These are phyloP conservation scores for Drosophila falleni DNA, from an alignment of 2,888 invertebrate species.

Conservation along the genomic window DNA sequence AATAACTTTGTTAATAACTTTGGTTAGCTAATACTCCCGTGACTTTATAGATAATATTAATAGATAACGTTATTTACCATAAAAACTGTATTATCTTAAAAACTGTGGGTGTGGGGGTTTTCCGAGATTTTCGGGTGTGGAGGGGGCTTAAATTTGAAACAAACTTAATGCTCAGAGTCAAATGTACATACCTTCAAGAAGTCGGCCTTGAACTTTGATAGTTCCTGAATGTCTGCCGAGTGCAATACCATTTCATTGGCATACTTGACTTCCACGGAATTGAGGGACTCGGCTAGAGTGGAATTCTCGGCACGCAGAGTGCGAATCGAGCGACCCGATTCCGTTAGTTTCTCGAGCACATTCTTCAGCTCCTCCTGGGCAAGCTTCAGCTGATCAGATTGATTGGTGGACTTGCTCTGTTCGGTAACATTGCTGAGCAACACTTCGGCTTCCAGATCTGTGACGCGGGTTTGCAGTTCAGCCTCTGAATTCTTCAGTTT, in stretches of 20 bases:
- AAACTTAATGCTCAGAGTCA: too few relatives aligned
- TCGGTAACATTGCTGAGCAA: conserved; percentile 89
- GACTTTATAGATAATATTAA: too few relatives aligned
- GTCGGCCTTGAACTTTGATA: conserved; percentile 90
- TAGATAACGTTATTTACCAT: too few relatives aligned
- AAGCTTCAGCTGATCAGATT: conserved; percentile 86
- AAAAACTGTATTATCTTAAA: too few relatives aligned
- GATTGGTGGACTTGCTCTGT: conserved; percentile 73
- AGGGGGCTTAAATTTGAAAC: too few relatives aligned
- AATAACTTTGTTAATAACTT: too few relatives aligned
- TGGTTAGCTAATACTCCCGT: too few relatives aligned
- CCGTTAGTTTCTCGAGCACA: conserved; percentile 87
- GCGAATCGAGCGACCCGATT: conserved; percentile 88
- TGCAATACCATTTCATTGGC: conserved; percentile 92
- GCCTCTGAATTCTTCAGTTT: conserved; percentile 84
- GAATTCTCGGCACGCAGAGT: conserved; percentile 88
- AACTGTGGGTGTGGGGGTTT: too few relatives aligned
- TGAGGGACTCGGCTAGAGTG: conserved; percentile 88
- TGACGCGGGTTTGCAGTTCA: conserved; percentile 88
- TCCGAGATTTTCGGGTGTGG: too few relatives aligned
- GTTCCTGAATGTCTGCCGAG: conserved; percentile 90
- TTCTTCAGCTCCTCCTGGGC: conserved; percentile 89
- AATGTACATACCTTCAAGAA: conserved; percentile 84
- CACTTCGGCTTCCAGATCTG: conserved; percentile 90
- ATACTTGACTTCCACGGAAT: conserved; percentile 91